Percentiles rank a stretch among this genome's conserved stretches.
Evolutionary conservation across 2,797 vertebrate genomes (phyloP).

Genomic region (Lacerta viridis): DNA sequence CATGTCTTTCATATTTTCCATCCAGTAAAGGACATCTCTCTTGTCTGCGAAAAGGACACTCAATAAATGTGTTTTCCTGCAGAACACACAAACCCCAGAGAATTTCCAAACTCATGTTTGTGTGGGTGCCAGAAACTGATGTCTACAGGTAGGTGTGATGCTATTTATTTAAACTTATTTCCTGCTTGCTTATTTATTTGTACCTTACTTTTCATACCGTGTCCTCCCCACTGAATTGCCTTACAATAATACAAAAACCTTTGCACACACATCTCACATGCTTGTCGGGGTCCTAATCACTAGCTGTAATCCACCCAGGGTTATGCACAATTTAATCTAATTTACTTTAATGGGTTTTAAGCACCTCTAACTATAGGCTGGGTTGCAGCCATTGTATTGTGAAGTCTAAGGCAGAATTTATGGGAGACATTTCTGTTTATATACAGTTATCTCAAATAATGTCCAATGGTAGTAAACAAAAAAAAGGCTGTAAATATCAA

Average conservation of each 20-base stretch:
- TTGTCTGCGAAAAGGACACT: neutral
- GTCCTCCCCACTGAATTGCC: no score
- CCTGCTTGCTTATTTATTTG: neutral
- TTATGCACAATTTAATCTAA: neutral
- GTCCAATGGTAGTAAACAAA: slow-evolving; percentile 51
- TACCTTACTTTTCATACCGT: neutral
- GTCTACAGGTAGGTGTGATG: neutral
- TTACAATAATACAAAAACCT: neutral
- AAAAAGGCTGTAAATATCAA: slow-evolving; percentile 65
- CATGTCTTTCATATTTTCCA: neutral
- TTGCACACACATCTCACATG: no score
- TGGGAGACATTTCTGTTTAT: slow-evolving; percentile 75
- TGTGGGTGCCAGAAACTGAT: neutral
- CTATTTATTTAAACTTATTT: neutral
- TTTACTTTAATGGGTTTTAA: neutral
- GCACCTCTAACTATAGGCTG: neutral
- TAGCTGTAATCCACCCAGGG: neutral
- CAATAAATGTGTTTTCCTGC: neutral
- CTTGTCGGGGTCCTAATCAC: neutral
- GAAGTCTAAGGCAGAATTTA: slow-evolving; percentile 54
- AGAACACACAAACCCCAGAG: neutral
- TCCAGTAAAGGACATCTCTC: neutral
- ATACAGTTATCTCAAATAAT: slow-evolving; percentile 67
- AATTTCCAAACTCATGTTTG: neutral
- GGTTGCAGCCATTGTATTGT: slow-evolving; percentile 67